Evolutionary conservation across 2,888 invertebrate species (phyloP).

Genomic region (Drosophila anceps): DNA sequence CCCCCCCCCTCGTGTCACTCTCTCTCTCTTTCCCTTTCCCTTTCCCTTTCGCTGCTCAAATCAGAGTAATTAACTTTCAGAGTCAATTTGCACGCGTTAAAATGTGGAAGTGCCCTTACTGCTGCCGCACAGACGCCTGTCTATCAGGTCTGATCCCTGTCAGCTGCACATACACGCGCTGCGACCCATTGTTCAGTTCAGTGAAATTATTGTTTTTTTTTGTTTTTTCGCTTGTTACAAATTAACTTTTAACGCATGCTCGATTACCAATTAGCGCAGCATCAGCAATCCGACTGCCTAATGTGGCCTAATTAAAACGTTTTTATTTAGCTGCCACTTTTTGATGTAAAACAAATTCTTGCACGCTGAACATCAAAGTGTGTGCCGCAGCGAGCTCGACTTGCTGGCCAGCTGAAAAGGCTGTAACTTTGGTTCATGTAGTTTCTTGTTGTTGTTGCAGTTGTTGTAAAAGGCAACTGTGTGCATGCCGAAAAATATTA

Average conservation of each 20-base stretch:
- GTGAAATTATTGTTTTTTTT: background rate
- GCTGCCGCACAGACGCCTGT: constrained; percentile 4
- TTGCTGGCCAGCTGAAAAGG: constrained; percentile 1
- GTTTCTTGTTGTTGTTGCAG: constrained; percentile 21
- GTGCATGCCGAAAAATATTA: constrained; percentile 37
- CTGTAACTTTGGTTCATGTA: constrained; percentile 11
- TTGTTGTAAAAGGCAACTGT: constrained; percentile 54
- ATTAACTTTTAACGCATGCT: constrained; percentile 27
- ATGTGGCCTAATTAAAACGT: constrained; percentile 37
- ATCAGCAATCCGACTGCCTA: constrained; percentile 29
- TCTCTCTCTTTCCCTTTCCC: background rate
- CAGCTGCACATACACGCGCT: constrained; percentile 1
- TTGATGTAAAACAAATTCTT: background rate
- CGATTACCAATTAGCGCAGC: constrained; percentile 43
- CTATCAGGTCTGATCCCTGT: constrained; percentile 17
- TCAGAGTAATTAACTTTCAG: constrained; percentile 63
- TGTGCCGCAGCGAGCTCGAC: background rate
- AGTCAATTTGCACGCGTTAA: constrained; percentile 60
- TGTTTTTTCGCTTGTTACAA: background rate
- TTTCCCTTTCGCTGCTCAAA: constrained; percentile 38
- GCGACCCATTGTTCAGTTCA: constrained; percentile 19
- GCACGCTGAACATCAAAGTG: background rate
- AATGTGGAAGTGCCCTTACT: constrained; percentile 9
- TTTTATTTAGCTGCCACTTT: constrained; percentile 1
- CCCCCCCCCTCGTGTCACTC: background rate